Evolutionary conservation across 2,888 invertebrate species (phyloP), one percentile per base, ranked within the genome.

Genomic region (Dicranocentrus wangi): DNA sequence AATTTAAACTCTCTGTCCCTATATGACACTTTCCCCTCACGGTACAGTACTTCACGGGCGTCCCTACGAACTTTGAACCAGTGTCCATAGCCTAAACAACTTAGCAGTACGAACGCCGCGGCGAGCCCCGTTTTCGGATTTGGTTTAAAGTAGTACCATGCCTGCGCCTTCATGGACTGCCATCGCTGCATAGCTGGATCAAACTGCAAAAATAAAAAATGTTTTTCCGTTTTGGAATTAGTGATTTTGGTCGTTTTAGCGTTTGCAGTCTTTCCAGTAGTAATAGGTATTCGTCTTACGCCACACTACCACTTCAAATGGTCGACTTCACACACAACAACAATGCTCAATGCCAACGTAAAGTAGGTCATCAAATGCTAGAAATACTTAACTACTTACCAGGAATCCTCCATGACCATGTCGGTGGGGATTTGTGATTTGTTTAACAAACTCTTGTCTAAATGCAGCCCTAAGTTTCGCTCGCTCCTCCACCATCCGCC

Each of bases 141-240:
- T 0, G 94, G 92, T 87, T 91, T 91, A 88, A 94, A 95, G 87
- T 92, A 90, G 0, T 94, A 92, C 83, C 90, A 91, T 68, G 91
- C 89, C 7, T 91, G 91, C 0, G 91, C 91, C 88, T 92, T 92
- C 92, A 95, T 92, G 0, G 95, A 91, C 88, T 92, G 90, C 88
- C 92, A 95, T 70, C 94, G 91, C 87, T 94, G 93, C 1, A 95
- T 85, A 10, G 93, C 93, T n/a, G 93, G 89, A 89, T 96, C 96
- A 88, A 95, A 94, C 96, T 96, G 89, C 85, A 92, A 87, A 87
- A 61, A 21, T 15, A 51, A 66, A 47, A 10, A 2, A 10, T 47
- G 7, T 13, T 39, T 39, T 39, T 8, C 39, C 13, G 5, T n/a
- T n/a, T n/a, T n/a, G n/a, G n/a, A n/a, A n/a, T n/a, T n/a, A n/a